Conservation (phyloP, 2,888 invertebrate genomes). For the Drosophila affinis region DNA sequence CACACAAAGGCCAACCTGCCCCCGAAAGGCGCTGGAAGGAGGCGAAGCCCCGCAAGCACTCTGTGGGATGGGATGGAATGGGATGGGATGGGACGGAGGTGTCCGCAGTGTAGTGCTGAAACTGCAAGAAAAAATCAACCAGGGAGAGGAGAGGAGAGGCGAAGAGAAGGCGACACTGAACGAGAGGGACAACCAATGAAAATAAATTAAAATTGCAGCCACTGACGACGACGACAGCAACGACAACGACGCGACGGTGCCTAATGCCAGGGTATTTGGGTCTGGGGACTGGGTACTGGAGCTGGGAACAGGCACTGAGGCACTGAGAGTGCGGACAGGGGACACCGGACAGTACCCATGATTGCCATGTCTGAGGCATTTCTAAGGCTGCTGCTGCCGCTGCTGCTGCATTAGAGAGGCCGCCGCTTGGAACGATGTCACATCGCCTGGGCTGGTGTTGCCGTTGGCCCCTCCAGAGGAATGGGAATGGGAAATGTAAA, state of each 20-base stretch:
- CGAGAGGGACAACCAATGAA: slow-evolving; percentile 33
- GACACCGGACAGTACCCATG: slow-evolving; percentile 36
- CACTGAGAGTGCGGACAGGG: slow-evolving; percentile 11
- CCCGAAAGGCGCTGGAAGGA: slow-evolving; percentile 17
- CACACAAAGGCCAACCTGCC: slow-evolving; percentile 46
- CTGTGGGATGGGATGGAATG: slow-evolving; percentile 37
- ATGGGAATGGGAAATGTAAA: neutral
- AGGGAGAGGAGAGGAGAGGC: neutral
- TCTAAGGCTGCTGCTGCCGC: slow-evolving; percentile 59
- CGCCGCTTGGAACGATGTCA: slow-evolving; percentile 35
- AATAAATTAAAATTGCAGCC: slow-evolving; percentile 64
- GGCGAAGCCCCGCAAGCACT: slow-evolving; percentile 64
- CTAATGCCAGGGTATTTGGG: slow-evolving; percentile 46
- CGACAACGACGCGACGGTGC: slow-evolving; percentile 8
- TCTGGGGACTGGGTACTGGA: slow-evolving; percentile 29
- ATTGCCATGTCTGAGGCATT: slow-evolving; percentile 52
- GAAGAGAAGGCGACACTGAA: neutral
- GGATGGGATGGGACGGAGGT: slow-evolving; percentile 37
- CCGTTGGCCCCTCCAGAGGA: neutral
- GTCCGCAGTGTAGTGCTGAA: slow-evolving; percentile 40
- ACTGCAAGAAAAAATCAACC: slow-evolving; percentile 20
- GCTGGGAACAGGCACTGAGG: slow-evolving; percentile 40
- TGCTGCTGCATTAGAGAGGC: slow-evolving; percentile 59
- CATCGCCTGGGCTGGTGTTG: slow-evolving; percentile 11
- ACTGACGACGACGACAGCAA: slow-evolving; percentile 30